Percentiles rank a stretch among this genome's conserved stretches.
These are phyloP conservation scores for Mesorhabditis belari DNA, from an alignment of 2,888 invertebrate species.

Conservation along the genomic window DNA sequence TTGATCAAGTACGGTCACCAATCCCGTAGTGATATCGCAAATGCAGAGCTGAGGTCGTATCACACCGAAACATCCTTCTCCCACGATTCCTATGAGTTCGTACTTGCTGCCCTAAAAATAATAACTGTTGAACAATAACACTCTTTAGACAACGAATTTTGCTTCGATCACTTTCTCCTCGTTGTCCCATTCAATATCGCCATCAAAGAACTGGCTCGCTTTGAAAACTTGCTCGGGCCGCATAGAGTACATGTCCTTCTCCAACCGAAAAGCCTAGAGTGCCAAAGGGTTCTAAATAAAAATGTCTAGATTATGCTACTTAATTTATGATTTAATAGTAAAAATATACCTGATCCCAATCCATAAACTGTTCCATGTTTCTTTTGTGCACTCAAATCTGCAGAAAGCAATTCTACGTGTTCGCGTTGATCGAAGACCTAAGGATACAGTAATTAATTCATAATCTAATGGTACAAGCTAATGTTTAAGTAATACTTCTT, in stretches of 20 bases:
- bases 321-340: background rate
- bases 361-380: constrained; percentile 42
- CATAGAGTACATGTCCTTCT: constrained; percentile 46
- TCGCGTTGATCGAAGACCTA: constrained; percentile 24
- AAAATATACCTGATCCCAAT: constrained; percentile 8
- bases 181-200: constrained; percentile 45
- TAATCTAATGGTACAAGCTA: background rate
- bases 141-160: constrained; percentile 23
- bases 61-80: constrained; percentile 41
- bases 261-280: constrained; percentile 38
- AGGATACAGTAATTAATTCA: constrained; percentile 1
- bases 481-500: constrained; percentile 38
- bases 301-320: too few relatives aligned
- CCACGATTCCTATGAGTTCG: constrained; percentile 40
- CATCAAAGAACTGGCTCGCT: constrained; percentile 41
- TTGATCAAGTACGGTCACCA: constrained; percentile 28
- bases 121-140: background rate
- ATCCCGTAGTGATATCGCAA: constrained; percentile 33
- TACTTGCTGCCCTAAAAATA: constrained; percentile 49
- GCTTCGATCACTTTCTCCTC: constrained; percentile 39
- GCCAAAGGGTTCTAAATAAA: constrained; percentile 38
- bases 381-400: constrained; percentile 34
- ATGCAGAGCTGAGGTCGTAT: constrained; percentile 46
- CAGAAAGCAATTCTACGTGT: constrained; percentile 26
- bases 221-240: constrained; percentile 43